Evolutionary conservation across 92 coral and sea anemone species (phyloP).

Genomic region (Palythoa caribaeorum): DNA sequence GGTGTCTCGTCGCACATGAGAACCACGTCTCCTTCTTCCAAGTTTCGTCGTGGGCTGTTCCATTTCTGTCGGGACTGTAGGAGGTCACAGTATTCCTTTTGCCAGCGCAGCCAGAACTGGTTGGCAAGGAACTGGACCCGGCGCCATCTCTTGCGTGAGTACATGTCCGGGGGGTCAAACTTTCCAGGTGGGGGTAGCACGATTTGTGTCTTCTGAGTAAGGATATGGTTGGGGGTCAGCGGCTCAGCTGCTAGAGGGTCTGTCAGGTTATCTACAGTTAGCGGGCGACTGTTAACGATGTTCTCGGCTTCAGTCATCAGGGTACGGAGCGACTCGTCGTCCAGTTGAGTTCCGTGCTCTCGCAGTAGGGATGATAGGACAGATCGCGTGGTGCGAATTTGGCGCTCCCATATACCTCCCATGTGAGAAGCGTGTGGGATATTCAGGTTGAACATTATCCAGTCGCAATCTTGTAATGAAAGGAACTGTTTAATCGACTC

Average conservation of each 20-base stretch:
- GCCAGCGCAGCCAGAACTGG: conserved; percentile 20
- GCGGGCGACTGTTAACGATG: conserved; percentile 59
- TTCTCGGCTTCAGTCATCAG: conserved; percentile 47
- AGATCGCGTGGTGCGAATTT: conserved; percentile 23
- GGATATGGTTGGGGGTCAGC: conserved; percentile 22
- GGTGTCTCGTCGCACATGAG: conserved; percentile 26
- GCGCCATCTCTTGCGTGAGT: conserved; percentile 25
- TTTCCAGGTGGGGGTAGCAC: conserved; percentile 22
- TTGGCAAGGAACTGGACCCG: conserved; percentile 15
- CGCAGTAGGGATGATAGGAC: conserved; percentile 16
- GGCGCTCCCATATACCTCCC: conserved; percentile 26
- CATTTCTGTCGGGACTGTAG: background rate
- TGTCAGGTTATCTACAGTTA: conserved; percentile 48
- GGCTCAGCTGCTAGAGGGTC: conserved; percentile 11
- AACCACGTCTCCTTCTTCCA: conserved; percentile 21
- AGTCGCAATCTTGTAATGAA: conserved; percentile 13
- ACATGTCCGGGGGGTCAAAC: conserved; percentile 13
- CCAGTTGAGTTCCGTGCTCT: conserved; percentile 25
- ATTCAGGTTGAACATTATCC: conserved; percentile 14
- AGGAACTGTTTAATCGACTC: conserved; percentile 1
- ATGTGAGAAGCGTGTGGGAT: conserved; percentile 9
- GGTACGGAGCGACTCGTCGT: conserved; percentile 10
- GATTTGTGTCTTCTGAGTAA: conserved; percentile 20
- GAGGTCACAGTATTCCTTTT: conserved; percentile 9
- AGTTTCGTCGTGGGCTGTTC: conserved; percentile 9